Evolutionary conservation across 1,140 invertebrate genomes (phyloP), one percentile per base, ranked within the genome.

Genomic region (Lucilia sericata): DNA sequence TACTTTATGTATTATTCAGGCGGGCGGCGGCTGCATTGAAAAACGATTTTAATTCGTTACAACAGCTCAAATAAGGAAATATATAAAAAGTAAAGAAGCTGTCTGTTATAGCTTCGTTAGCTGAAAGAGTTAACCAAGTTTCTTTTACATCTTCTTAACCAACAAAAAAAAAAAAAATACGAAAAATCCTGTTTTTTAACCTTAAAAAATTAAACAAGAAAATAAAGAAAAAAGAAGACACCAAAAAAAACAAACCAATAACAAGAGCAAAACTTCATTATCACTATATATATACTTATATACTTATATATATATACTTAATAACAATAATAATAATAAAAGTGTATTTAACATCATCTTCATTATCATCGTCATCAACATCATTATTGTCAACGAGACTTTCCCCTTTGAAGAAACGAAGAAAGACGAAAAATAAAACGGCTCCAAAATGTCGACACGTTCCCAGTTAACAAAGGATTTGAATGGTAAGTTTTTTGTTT

Each of bases 381-480:
- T 12, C 30, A 12, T 36, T n/a, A 76, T 34, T 13, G 47, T 80
- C 36, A 80, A 51, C 42, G 2, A 84, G 74, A 85, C 82, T 85
- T 85, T 85, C 84, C 81, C 84, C 84, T 30, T 34, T 80, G 76
- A 70, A 25, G 65, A 80, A 80, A 51, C 65, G 19, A 70, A 51
- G 76, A 84, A 84, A 78, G 55, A 78, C 84, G 84, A 81, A 85
- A 86, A 86, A 78, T 87, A 86, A 86, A 87, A 86, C 74, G 85
- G 85, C 84, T 85, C 78, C 88, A 91, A 91, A 88, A 95, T 95
- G 94, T 95, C 94, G 92, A 95, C 94, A 85, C 92, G 94, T 89
- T 95, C 94, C 87, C 94, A 95, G 91, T 92, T 95, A 86, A 95
- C 94, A 86, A 95, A 95, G 92, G 94, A 95, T 93, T 93, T 95